These are phyloP conservation scores for Marronus borbonicus DNA, from an alignment of 2,888 invertebrate genomes.

Conservation along the genomic window DNA sequence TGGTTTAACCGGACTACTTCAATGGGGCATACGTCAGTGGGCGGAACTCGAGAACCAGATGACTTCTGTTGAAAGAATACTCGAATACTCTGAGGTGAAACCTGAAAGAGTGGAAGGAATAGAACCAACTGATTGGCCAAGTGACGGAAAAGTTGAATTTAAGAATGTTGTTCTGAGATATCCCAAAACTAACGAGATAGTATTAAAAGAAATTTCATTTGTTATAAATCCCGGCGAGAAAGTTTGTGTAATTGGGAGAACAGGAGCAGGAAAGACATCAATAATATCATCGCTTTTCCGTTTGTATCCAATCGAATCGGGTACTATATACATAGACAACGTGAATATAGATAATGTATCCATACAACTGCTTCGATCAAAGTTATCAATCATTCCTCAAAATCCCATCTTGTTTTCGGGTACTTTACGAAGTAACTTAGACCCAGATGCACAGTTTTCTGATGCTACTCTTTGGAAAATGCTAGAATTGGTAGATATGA, in stretches of 20 bases:
- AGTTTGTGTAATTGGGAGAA: slow-evolving; percentile 85
- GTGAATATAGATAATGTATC: slow-evolving; percentile 80
- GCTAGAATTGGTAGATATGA: slow-evolving; percentile 85
- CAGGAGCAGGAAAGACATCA: slow-evolving; percentile 87
- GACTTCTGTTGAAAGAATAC: slow-evolving; percentile 90
- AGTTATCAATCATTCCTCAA: slow-evolving; percentile 88
- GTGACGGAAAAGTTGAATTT: slow-evolving; percentile 79
- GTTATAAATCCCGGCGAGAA: slow-evolving; percentile 78
- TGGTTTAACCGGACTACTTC: slow-evolving; percentile 77
- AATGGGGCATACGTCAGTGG: slow-evolving; percentile 84
- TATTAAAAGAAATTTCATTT: slow-evolving; percentile 81
- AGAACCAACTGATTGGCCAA: slow-evolving; percentile 82
- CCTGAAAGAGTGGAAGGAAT: slow-evolving; percentile 62
- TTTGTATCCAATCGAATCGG: slow-evolving; percentile 80
- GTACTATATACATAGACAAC: slow-evolving; percentile 85
- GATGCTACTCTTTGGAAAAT: slow-evolving; percentile 88
- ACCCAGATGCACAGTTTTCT: slow-evolving; percentile 85
- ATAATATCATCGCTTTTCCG: slow-evolving; percentile 85
- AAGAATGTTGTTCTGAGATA: slow-evolving; percentile 81
- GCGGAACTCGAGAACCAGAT: slow-evolving; percentile 87
- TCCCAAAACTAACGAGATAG: slow-evolving; percentile 78
- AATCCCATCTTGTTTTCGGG: slow-evolving; percentile 90
- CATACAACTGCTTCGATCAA: slow-evolving; percentile 81
- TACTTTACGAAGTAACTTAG: slow-evolving; percentile 88
- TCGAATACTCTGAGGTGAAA: slow-evolving; percentile 70